Conservation (phyloP, 2,113 vertebrate species). For the Crotalus tigris region DNA sequence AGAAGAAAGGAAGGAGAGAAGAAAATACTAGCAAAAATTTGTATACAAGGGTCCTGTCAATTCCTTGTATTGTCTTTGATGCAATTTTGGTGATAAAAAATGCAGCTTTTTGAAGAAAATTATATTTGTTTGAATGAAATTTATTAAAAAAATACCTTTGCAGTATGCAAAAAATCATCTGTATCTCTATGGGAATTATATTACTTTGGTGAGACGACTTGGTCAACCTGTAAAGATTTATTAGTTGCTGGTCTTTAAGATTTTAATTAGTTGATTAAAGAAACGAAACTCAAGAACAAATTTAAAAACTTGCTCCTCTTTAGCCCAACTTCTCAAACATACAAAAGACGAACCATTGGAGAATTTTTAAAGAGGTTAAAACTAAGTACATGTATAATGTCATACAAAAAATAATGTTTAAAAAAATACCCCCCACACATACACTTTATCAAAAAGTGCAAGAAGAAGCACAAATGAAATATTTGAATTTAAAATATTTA, state of each 20-base stretch:
- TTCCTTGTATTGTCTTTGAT: not conserved
- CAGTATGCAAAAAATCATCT: not conserved
- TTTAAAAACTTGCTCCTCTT: no score
- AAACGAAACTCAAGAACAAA: no score
- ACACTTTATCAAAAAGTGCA: not conserved
- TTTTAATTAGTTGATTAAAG: not conserved
- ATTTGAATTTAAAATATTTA: not conserved
- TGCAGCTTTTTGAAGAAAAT: not conserved
- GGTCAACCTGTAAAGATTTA: not conserved
- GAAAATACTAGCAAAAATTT: not conserved
- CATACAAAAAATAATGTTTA: not conserved
- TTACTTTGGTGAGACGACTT: not conserved
- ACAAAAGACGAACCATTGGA: no score
- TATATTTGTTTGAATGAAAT: not conserved
- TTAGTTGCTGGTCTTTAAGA: not conserved
- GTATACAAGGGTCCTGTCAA: not conserved
- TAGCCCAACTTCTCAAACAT: no score
- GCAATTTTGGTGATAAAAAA: not conserved
- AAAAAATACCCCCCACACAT: not conserved
- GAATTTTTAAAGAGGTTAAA: no score
- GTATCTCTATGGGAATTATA: not conserved
- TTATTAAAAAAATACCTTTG: not conserved
- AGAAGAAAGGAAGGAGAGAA: not conserved
- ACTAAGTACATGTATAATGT: not conserved
- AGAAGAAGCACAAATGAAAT: not conserved